These are phyloP conservation scores for Meloidogyne hapla DNA, from an alignment of 1,140 invertebrate genomes.

Conservation along the genomic window DNA sequence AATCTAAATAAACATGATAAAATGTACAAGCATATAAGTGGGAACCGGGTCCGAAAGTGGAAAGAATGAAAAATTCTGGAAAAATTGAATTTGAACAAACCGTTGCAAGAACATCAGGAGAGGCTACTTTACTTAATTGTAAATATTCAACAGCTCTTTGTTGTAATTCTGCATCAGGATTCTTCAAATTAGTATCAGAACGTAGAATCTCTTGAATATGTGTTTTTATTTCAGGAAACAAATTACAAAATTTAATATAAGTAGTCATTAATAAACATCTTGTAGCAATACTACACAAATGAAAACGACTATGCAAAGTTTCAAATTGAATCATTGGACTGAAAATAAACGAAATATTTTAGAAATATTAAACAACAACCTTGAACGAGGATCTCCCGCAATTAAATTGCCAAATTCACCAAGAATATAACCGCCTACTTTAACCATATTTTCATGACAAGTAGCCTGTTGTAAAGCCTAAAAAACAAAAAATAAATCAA, in stretches of 20 bases:
- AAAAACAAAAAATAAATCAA: neutral
- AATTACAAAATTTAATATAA: constrained; percentile 98
- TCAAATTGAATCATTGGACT: constrained; percentile 62
- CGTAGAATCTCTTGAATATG: constrained; percentile 94
- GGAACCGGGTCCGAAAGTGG: too few species aligned
- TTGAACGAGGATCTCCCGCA: constrained; percentile 91
- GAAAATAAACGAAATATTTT: constrained; percentile 71
- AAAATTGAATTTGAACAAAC: constrained; percentile 65
- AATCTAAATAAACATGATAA: too few species aligned
- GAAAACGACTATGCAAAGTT: constrained; percentile 71
- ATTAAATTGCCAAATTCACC: constrained; percentile 99
- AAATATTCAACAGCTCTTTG: constrained; percentile 97
- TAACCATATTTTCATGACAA: constrained; percentile 99
- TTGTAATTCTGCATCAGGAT: constrained; percentile 95
- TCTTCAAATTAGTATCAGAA: constrained; percentile 91
- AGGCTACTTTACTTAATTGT: constrained; percentile 90
- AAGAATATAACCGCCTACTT: constrained; percentile 98
- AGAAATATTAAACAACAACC: constrained; percentile 67
- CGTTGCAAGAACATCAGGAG: constrained; percentile 81
- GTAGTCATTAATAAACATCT: constrained; percentile 91
- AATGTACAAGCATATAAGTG: too few species aligned
- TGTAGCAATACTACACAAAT: constrained; percentile 93
- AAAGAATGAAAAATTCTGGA: too few species aligned
- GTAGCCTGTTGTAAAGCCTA: constrained; percentile 70
- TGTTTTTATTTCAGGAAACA: constrained; percentile 95